A percentile compares a stretch with the other conserved stretches of the same genome.
Evolutionary conservation across 1,140 invertebrate genomes (phyloP).

Genomic region (Camponotus vicinus): DNA sequence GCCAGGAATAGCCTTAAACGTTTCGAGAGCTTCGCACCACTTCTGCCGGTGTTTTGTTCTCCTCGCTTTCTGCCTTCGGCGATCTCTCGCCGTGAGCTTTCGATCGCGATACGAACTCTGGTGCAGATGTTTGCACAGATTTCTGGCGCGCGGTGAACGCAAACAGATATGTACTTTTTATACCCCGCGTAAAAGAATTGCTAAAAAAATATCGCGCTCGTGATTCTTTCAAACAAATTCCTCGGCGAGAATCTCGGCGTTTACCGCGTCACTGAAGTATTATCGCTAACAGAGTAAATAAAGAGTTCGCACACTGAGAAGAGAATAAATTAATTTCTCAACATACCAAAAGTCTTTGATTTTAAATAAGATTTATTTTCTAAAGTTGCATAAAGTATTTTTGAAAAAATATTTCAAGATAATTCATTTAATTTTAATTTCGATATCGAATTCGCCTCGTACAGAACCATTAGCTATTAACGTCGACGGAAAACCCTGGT

Average conservation of each 20-base stretch:
- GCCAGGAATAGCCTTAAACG: slow-evolving; percentile 73
- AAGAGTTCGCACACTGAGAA: not conserved
- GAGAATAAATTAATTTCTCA: not conserved
- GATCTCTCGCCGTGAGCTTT: not conserved
- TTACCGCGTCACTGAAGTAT: slow-evolving; percentile 6
- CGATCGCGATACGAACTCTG: not conserved
- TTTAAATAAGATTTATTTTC: not conserved
- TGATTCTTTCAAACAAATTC: slow-evolving; percentile 6
- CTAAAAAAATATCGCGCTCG: not conserved
- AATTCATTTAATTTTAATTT: slow-evolving; percentile 12
- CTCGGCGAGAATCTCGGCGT: not conserved
- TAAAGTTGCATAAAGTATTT: not conserved
- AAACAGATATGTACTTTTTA: not conserved
- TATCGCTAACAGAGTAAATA: not conserved
- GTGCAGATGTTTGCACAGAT: slow-evolving; percentile 14
- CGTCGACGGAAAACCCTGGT: slow-evolving; percentile 64
- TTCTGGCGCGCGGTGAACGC: not conserved
- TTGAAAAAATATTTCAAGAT: not conserved
- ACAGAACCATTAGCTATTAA: slow-evolving; percentile 60
- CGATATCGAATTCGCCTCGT: slow-evolving; percentile 37
- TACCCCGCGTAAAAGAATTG: not conserved
- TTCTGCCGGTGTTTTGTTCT: slow-evolving; percentile 38
- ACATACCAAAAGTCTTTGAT: not conserved
- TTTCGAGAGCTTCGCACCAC: slow-evolving; percentile 62
- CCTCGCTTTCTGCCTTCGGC: slow-evolving; percentile 46